These are phyloP conservation scores for Chymomyza costata DNA, from an alignment of 1,140 invertebrate species.

Conservation along the genomic window DNA sequence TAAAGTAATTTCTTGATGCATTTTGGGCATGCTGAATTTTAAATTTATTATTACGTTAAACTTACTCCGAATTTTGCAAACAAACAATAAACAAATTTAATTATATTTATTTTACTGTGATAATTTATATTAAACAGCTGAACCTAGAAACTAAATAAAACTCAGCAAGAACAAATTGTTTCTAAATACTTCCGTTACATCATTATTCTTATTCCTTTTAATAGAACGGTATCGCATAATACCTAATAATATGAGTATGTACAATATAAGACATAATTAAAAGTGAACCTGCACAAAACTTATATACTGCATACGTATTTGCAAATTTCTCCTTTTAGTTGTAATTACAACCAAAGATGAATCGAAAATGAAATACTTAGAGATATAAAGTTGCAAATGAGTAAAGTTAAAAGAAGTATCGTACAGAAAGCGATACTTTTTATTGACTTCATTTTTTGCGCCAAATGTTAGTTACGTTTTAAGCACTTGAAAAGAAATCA, in stretches of 20 bases:
- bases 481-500: conserved; percentile 21
- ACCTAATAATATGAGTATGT: conserved; percentile 7
- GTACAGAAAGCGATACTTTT: conserved; percentile 23
- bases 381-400: no score
- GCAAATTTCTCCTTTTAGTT: conserved; percentile 46
- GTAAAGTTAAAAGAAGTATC: no score
- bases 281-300: conserved; percentile 36
- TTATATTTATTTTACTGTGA: conserved; percentile 71
- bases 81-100: conserved; percentile 17
- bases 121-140: conserved; percentile 57
- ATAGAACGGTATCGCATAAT: conserved; percentile 20
- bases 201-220: conserved; percentile 30
- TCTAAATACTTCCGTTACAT: no score
- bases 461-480: conserved; percentile 58
- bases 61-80: no score
- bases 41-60: conserved; percentile 1
- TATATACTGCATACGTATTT: not conserved
- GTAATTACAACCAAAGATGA: conserved; percentile 68
- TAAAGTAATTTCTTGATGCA: no score
- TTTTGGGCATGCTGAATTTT: no score
- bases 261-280: no score
- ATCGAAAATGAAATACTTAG: no score
- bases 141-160: conserved; percentile 24
- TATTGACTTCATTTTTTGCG: conserved; percentile 36
- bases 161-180: conserved; percentile 19